Evolutionary conservation across 2,888 invertebrate genomes (phyloP), one percentile per base, ranked within the genome.

Genomic region (Coenonympha arcania): DNA sequence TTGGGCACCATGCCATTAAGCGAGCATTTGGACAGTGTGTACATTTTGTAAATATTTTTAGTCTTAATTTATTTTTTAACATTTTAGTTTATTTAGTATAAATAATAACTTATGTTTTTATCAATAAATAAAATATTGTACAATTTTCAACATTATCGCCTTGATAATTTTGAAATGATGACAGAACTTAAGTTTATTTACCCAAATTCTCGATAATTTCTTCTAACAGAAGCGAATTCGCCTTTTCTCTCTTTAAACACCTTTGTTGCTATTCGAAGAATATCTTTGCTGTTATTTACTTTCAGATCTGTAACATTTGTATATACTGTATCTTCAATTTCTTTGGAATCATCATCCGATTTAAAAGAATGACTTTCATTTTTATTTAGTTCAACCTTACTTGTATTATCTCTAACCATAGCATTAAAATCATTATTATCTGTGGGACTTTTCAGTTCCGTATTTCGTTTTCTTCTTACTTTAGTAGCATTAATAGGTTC

Each of bases 141-240:
- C n/a, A n/a, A n/a, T n/a, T n/a, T n/a, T n/a, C n/a, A n/a, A n/a
- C n/a, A n/a, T n/a, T n/a, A n/a, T n/a, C n/a, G n/a, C n/a, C n/a
- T n/a, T n/a, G n/a, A n/a, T n/a, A n/a, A n/a, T n/a, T n/a, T n/a
- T n/a, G n/a, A n/a, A n/a, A n/a, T n/a, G n/a, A n/a, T n/a, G n/a
- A n/a, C n/a, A n/a, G n/a, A n/a, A n/a, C n/a, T n/a, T n/a, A n/a
- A 24, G 8, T 24, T 2, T 24, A 24, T 6, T 42, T 42, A 42
- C 41, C 41, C 11, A 19, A 28, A 18, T 11, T 30, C 19, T 18
- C 11, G 13, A 30, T 37, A 15, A 28, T 13, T 19, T 37, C 53
- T 47, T 8, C 55, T 53, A 1, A 48, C 22, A 0, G 57, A 50
- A n/a, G 49, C 53, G 18, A 45, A 55, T 6, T 48, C 37, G 5